Evolutionary conservation across 1,140 invertebrate genomes (phyloP).

Genomic region (Neelides sp.): DNA sequence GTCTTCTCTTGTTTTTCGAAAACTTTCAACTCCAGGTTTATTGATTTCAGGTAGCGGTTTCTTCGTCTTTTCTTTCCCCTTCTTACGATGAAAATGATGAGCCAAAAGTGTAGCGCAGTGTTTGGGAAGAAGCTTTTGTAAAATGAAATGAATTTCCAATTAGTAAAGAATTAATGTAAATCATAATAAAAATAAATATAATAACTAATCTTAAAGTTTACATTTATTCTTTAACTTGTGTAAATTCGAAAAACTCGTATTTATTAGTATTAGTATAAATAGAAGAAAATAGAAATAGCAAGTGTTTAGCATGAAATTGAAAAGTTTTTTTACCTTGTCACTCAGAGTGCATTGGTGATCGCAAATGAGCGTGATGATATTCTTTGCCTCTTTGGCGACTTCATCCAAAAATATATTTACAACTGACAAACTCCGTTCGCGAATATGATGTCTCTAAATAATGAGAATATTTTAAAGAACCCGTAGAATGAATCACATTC

Average conservation of each 20-base stretch:
- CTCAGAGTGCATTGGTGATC: slow-evolving; percentile 91
- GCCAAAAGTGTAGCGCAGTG: slow-evolving; percentile 83
- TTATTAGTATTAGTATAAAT: not conserved
- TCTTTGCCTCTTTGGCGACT: slow-evolving; percentile 97
- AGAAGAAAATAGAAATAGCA: slow-evolving; percentile 7
- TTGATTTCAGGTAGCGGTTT: slow-evolving; percentile 69
- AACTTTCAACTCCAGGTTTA: slow-evolving; percentile 86
- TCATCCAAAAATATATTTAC: slow-evolving; percentile 96
- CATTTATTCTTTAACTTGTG: too few species aligned
- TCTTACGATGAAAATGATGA: slow-evolving; percentile 74
- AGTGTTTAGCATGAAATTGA: too few species aligned
- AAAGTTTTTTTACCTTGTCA: slow-evolving; percentile 49
- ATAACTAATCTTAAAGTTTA: too few species aligned
- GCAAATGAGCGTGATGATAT: slow-evolving; percentile 96
- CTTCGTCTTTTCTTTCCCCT: slow-evolving; percentile 75
- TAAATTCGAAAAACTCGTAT: too few species aligned
- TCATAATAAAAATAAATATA: slow-evolving; percentile 27
- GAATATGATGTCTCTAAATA: slow-evolving; percentile 71
- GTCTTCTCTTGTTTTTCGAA: slow-evolving; percentile 87
- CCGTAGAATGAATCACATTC: not conserved
- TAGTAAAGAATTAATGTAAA: too few species aligned
- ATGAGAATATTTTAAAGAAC: slow-evolving; percentile 17
- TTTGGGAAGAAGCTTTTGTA: slow-evolving; percentile 81
- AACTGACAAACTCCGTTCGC: slow-evolving; percentile 86
- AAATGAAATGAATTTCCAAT: too few species aligned